phyloP scores from a whole-genome alignment of 2,888 invertebrate genomes.

The Rhyacophila evoluta region DNA sequence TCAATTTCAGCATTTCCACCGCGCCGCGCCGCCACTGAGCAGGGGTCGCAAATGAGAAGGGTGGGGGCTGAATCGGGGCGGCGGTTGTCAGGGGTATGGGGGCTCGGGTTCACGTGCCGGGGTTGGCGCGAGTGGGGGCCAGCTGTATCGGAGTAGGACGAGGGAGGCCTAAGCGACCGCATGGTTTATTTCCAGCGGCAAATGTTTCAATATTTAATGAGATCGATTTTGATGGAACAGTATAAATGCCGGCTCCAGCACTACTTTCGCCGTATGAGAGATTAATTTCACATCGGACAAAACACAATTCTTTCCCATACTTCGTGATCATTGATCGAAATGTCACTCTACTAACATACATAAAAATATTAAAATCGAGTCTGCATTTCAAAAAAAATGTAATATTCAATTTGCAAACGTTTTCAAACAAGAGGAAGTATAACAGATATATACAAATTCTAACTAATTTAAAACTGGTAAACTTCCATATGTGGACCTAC shows the following conservation, averaged over 20 bases:
- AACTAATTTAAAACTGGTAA: too few species aligned
- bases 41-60: conserved; percentile 53
- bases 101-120: conserved; percentile 58
- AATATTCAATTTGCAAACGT: too few species aligned
- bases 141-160: conserved; percentile 68
- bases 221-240: conserved; percentile 51
- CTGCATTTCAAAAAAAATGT: too few species aligned
- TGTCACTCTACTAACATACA: too few species aligned
- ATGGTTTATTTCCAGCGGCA: conserved; percentile 55
- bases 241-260: neutral
- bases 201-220: conserved; percentile 53
- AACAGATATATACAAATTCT: too few species aligned
- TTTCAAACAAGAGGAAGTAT: too few species aligned
- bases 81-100: conserved; percentile 57
- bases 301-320: neutral
- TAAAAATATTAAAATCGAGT: too few species aligned
- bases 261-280: neutral
- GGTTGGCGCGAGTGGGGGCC: conserved; percentile 71
- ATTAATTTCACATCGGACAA: neutral
- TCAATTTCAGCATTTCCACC: conserved; percentile 44
- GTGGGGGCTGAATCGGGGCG: conserved; percentile 61
- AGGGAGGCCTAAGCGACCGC: conserved; percentile 68
- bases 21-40: conserved; percentile 45
- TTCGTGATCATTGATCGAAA: too few species aligned
- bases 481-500: too few species aligned